Conservation (phyloP, 2,888 invertebrate genomes). For the Pammene fasciana region DNA sequence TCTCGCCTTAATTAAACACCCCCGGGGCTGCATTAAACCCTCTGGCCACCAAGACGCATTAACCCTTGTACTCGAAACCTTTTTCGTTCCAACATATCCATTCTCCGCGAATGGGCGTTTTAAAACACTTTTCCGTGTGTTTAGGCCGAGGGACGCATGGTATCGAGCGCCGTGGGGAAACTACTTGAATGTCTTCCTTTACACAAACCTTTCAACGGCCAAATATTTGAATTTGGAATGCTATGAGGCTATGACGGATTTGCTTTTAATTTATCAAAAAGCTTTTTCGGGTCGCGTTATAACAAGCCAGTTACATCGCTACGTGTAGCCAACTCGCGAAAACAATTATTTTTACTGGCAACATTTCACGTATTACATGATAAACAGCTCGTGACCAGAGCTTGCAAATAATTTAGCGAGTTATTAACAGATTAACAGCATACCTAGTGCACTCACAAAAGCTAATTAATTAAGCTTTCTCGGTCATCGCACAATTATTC, state of each 20-base stretch:
- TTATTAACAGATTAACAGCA: slow-evolving; percentile 29
- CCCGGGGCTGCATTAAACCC: slow-evolving; percentile 33
- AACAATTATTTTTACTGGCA: slow-evolving; percentile 5
- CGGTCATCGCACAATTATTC: slow-evolving; percentile 30
- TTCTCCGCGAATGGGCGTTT: slow-evolving; percentile 60
- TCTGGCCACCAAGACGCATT: slow-evolving; percentile 47
- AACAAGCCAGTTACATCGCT: slow-evolving; percentile 12
- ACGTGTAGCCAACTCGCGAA: slow-evolving; percentile 1
- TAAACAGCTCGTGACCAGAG: slow-evolving; percentile 19
- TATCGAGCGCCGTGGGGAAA: slow-evolving; percentile 45
- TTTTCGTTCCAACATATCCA: slow-evolving; percentile 56
- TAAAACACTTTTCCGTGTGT: slow-evolving; percentile 72
- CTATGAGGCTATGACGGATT: slow-evolving; percentile 16
- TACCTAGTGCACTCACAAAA: slow-evolving; percentile 16
- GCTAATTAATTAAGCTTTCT: slow-evolving; percentile 34
- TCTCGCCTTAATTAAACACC: slow-evolving; percentile 28
- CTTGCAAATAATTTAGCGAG: slow-evolving; percentile 17
- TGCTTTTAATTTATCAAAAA: slow-evolving; percentile 33
- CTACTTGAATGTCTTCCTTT: slow-evolving; percentile 44
- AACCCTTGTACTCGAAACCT: slow-evolving; percentile 49
- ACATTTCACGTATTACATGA: slow-evolving; percentile 12
- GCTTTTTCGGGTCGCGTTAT: neutral
- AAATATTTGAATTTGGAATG: slow-evolving; percentile 39
- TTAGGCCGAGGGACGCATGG: slow-evolving; percentile 54
- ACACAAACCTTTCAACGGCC: slow-evolving; percentile 26